A percentile compares a stretch with the other conserved stretches of the same genome.
Evolutionary conservation across 2,888 invertebrate species (phyloP).

Genomic region (Melipona beecheii): DNA sequence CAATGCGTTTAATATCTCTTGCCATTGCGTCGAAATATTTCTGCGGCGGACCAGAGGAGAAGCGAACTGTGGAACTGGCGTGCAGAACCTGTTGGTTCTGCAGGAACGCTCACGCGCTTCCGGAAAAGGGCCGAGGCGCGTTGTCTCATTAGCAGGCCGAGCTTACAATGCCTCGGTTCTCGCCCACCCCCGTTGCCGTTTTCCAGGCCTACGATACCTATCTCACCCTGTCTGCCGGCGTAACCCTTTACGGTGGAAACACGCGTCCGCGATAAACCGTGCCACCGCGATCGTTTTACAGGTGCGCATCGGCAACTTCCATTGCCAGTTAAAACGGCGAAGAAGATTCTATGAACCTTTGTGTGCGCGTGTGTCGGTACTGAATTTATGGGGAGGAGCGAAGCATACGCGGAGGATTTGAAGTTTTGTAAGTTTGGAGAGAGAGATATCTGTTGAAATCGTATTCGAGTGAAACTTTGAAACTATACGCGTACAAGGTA

Average conservation of each 20-base stretch:
- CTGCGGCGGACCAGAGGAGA: neutral
- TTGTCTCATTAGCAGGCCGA: constrained; percentile 61
- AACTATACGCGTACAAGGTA: no score
- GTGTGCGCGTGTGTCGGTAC: neutral
- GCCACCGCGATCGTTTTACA: constrained; percentile 54
- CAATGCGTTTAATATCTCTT: neutral
- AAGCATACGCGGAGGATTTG: neutral
- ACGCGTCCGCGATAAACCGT: constrained; percentile 50
- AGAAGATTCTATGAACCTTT: constrained; percentile 9
- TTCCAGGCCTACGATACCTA: constrained; percentile 57
- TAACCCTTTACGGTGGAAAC: constrained; percentile 59
- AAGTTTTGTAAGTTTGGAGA: no score
- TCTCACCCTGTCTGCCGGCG: constrained; percentile 49
- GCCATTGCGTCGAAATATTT: neutral
- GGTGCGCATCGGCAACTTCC: constrained; percentile 20
- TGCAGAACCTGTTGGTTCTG: constrained; percentile 52
- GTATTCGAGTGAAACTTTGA: no score
- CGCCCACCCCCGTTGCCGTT: constrained; percentile 42
- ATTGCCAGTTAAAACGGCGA: constrained; percentile 28
- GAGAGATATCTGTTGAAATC: no score
- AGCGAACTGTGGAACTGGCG: neutral
- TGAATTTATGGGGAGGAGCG: neutral
- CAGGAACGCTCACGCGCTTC: constrained; percentile 51
- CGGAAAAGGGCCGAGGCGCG: constrained; percentile 48
- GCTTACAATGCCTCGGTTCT: constrained; percentile 35